These are phyloP conservation scores for Girardia tigrina DNA, from an alignment of 2,888 invertebrate genomes.

Conservation along the genomic window DNA sequence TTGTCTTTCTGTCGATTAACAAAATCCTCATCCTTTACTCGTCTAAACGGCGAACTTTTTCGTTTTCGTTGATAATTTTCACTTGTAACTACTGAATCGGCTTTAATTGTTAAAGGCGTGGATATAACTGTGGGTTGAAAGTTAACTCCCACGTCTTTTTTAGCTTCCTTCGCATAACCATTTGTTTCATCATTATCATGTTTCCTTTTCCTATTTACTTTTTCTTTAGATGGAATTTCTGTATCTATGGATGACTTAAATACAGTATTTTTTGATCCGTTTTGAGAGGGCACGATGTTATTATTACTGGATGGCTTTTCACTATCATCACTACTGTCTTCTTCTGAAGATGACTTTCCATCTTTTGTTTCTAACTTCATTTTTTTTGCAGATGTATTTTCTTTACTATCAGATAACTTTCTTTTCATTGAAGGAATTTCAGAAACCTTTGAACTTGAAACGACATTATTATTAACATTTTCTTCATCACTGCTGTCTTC, in stretches of 20 bases:
- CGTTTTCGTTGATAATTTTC: too few species aligned
- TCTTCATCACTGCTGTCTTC: too few species aligned
- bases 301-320: too few species aligned
- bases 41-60: neutral
- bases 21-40: neutral
- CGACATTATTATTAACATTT: too few species aligned
- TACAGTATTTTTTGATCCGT: too few species aligned
- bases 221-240: neutral
- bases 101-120: neutral
- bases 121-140: neutral
- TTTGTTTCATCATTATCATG: neutral
- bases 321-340: neutral
- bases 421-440: too few species aligned
- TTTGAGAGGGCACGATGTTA: too few species aligned
- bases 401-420: too few species aligned
- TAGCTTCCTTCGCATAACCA: neutral
- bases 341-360: neutral
- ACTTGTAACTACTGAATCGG: neutral
- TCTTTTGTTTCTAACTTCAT: neutral
- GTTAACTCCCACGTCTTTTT: too few species aligned
- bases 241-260: too few species aligned
- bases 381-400: too few species aligned
- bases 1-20: neutral
- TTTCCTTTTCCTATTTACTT: neutral
- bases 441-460: too few species aligned